Percentiles rank a stretch among this genome's conserved stretches.
These are phyloP conservation scores for Ceraclea dissimilis DNA, from an alignment of 2,888 invertebrate genomes.

Conservation along the genomic window DNA sequence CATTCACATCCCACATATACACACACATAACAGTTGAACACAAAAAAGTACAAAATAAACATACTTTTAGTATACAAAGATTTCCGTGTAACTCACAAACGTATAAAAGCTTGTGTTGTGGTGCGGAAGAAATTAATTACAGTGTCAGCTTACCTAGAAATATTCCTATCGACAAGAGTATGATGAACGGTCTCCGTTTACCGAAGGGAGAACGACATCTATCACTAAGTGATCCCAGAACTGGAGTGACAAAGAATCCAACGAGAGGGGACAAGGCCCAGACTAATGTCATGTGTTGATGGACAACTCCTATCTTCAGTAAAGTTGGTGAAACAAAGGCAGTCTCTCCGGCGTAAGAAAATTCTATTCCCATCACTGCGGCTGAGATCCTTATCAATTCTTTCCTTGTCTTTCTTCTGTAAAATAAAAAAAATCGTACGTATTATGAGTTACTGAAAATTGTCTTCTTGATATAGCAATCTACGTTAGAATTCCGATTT, in stretches of 20 bases:
- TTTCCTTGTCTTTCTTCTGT: constrained; percentile 66
- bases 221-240: constrained; percentile 88
- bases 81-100: too few relatives aligned
- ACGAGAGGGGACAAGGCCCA: constrained; percentile 93
- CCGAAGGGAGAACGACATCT: constrained; percentile 75
- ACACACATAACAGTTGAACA: too few relatives aligned
- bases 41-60: too few relatives aligned
- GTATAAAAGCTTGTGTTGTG: too few relatives aligned
- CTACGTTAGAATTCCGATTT: too few relatives aligned
- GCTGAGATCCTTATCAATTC: constrained; percentile 85
- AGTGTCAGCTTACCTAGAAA: constrained; percentile 68
- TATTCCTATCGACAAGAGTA: constrained; percentile 82
- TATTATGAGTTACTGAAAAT: too few relatives aligned
- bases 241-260: constrained; percentile 89
- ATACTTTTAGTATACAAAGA: too few relatives aligned
- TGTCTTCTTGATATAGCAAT: too few relatives aligned
- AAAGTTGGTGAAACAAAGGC: constrained; percentile 94
- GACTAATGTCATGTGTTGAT: constrained; percentile 89
- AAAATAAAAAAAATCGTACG: neutral
- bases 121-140: too few relatives aligned
- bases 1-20: too few relatives aligned
- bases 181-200: constrained; percentile 84
- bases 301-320: constrained; percentile 85
- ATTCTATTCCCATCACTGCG: constrained; percentile 95
- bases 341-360: constrained; percentile 95